Conservation (phyloP, 2,888 invertebrate species). For the Melolontha melolontha region DNA sequence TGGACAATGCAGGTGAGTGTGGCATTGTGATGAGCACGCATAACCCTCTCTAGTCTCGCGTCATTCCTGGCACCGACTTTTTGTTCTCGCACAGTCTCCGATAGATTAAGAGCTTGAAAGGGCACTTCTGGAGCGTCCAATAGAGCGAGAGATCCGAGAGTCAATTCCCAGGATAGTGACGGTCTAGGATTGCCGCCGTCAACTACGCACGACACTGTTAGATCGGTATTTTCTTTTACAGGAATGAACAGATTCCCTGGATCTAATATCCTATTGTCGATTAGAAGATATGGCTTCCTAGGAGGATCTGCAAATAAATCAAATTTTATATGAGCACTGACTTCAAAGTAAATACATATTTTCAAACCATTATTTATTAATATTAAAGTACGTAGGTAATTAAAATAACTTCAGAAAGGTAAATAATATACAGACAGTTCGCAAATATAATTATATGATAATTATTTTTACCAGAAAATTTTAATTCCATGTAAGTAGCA, state of each 20-base stretch:
- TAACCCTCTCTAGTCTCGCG: constrained; percentile 78
- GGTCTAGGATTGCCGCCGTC: constrained; percentile 84
- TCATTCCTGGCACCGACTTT: constrained; percentile 71
- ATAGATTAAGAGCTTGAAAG: constrained; percentile 68
- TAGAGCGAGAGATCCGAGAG: constrained; percentile 71
- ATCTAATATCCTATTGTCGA: constrained; percentile 86
- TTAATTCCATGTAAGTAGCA: no score
- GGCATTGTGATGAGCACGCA: constrained; percentile 88
- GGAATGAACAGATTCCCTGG: constrained; percentile 90
- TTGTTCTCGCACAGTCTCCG: constrained; percentile 59
- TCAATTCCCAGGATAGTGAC: constrained; percentile 74
- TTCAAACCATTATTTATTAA: not conserved
- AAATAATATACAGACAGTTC: no score
- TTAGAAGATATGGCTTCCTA: constrained; percentile 85
- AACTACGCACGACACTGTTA: constrained; percentile 87
- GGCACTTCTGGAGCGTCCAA: constrained; percentile 71
- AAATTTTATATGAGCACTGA: not conserved
- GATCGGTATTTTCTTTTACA: constrained; percentile 85
- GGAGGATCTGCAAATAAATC: constrained; percentile 77
- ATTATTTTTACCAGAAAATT: no score
- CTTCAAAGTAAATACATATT: not conserved
- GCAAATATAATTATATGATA: no score
- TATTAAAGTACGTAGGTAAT: constrained; percentile 1
- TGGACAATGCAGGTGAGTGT: constrained; percentile 84
- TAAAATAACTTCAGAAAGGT: no score